Percentiles rank a stretch among this genome's conserved stretches.
phyloP scores from a whole-genome alignment of 1,140 invertebrate species.

The Meloidogyne exigua region DNA sequence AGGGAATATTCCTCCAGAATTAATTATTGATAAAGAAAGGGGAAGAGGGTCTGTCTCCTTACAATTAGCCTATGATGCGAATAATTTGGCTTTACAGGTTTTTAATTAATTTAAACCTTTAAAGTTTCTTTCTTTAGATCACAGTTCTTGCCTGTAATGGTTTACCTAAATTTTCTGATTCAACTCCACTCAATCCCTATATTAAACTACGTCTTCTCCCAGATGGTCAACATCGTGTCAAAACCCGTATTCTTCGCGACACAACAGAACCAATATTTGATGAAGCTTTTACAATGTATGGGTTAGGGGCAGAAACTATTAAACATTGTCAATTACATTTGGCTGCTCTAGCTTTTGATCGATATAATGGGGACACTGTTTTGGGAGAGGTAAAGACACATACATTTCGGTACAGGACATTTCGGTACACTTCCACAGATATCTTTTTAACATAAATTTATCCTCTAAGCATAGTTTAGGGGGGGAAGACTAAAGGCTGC shows the following conservation, averaged over 20 bases:
- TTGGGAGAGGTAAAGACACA: slow-evolving; percentile 82
- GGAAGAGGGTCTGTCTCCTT: slow-evolving; percentile 37
- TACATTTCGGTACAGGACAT: too few relatives aligned
- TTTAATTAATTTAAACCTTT: slow-evolving; percentile 10
- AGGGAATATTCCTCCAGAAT: slow-evolving; percentile 8
- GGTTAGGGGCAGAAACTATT: slow-evolving; percentile 79
- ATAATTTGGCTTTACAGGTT: slow-evolving; percentile 39
- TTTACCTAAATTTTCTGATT: slow-evolving; percentile 49
- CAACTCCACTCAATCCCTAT: slow-evolving; percentile 75
- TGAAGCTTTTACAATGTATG: slow-evolving; percentile 94
- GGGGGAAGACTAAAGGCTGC: too few relatives aligned
- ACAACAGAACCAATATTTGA: slow-evolving; percentile 89
- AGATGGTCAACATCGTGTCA: slow-evolving; percentile 87
- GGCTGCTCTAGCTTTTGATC: slow-evolving; percentile 86
- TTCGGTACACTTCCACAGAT: background rate
- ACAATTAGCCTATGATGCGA: slow-evolving; percentile 33
- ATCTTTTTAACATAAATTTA: background rate
- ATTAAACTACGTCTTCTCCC: slow-evolving; percentile 88
- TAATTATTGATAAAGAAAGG: slow-evolving; percentile 7
- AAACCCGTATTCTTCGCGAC: slow-evolving; percentile 86
- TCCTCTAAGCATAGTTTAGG: too few relatives aligned
- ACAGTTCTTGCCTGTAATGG: slow-evolving; percentile 53
- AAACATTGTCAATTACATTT: slow-evolving; percentile 84
- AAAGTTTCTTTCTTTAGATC: slow-evolving; percentile 39
- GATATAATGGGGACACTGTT: slow-evolving; percentile 92